phyloP scores from a whole-genome alignment of 2,797 vertebrate genomes.

The Manis pentadactyla region DNA sequence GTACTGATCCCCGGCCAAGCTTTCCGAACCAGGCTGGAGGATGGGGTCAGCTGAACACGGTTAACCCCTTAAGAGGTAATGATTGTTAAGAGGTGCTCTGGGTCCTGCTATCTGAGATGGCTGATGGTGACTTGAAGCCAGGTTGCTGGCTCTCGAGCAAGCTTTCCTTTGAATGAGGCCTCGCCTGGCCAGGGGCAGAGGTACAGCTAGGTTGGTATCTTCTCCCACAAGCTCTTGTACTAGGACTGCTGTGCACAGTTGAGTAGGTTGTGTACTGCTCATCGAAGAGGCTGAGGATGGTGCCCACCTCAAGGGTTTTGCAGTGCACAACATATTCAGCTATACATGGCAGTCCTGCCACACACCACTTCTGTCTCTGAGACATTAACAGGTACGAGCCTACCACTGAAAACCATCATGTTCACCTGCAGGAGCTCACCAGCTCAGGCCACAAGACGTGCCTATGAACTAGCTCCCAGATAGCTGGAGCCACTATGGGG shows the following conservation, averaged over 20 bases:
- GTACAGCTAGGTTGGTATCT: rapidly evolving
- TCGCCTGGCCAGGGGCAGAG: neutral
- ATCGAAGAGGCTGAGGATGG: rapidly evolving
- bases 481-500: neutral
- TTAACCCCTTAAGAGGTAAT: slow-evolving; percentile 59
- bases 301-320: neutral
- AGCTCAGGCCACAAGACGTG: rapidly evolving
- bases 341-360: neutral
- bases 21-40: slow-evolving; percentile 51
- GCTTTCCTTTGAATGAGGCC: neutral
- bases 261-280: too few species aligned
- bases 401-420: neutral
- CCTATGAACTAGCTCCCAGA: neutral
- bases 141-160: neutral
- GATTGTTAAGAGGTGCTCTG: neutral
- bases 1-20: slow-evolving; percentile 69
- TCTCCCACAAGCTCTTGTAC: rapidly evolving
- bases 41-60: slow-evolving; percentile 32
- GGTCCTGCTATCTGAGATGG: neutral
- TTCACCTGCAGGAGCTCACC: neutral
- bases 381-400: neutral
- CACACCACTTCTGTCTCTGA: neutral
- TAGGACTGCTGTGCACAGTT: neutral
- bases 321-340: neutral
- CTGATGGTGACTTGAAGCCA: neutral